A percentile compares a stretch with the other conserved stretches of the same genome.
These are phyloP conservation scores for Malurus melanocephalus DNA, from an alignment of 2,113 vertebrate species.

Conservation along the genomic window DNA sequence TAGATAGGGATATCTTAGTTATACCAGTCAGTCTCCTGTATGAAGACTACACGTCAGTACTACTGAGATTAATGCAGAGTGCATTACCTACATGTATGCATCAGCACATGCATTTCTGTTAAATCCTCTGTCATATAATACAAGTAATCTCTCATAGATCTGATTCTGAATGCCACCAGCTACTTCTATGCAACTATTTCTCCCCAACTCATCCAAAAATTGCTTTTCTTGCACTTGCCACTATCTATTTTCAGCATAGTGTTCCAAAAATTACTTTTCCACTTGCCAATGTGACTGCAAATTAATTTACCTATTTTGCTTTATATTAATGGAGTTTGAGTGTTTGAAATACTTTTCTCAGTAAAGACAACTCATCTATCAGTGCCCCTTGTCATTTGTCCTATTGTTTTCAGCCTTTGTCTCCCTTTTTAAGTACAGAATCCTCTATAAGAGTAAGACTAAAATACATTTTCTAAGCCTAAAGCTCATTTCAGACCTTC, in stretches of 20 bases:
- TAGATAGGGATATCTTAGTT: not conserved
- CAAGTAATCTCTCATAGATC: not conserved
- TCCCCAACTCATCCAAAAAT: not conserved
- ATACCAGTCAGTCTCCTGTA: not conserved
- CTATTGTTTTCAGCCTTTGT: not conserved
- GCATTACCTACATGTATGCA: not conserved
- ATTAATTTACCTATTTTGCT: not conserved
- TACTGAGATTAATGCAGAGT: not conserved
- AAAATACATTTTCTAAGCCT: not conserved
- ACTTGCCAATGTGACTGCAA: not conserved
- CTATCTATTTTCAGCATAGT: not conserved
- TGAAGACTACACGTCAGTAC: fast-evolving
- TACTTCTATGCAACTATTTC: not conserved
- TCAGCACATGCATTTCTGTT: not conserved
- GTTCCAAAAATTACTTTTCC: not conserved
- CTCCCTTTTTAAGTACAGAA: not conserved
- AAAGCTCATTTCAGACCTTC: not conserved
- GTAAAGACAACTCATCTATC: not conserved
- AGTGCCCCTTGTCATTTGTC: not conserved
- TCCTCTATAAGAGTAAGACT: not conserved
- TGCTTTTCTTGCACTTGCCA: not conserved
- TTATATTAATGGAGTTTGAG: not conserved
- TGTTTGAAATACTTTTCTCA: not conserved
- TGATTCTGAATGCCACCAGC: not conserved
- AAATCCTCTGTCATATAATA: not conserved